These are phyloP conservation scores for Napeogenes inachia DNA, from an alignment of 2,888 invertebrate species.

Conservation along the genomic window DNA sequence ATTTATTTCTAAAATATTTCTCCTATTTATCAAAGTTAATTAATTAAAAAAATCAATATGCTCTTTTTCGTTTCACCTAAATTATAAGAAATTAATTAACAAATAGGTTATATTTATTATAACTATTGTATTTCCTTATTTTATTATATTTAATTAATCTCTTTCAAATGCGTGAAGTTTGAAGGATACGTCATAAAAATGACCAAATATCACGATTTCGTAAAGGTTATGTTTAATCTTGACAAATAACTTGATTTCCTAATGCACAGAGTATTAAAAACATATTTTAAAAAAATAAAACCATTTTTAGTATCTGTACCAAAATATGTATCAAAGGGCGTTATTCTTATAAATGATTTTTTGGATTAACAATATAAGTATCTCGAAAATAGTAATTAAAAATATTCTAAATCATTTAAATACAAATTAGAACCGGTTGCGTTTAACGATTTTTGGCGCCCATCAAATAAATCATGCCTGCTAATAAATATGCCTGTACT, in stretches of 20 bases:
- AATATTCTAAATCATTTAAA: neutral
- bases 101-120: neutral
- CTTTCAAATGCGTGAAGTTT: neutral
- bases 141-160: neutral
- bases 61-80: too few species aligned
- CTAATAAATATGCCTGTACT: slow-evolving; percentile 13
- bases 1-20: too few species aligned
- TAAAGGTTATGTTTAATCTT: slow-evolving; percentile 11
- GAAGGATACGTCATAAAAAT: slow-evolving; percentile 5
- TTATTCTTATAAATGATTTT: too few species aligned
- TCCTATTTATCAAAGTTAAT: too few species aligned
- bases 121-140: slow-evolving; percentile 3
- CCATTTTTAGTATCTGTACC: too few species aligned
- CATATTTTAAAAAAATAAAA: too few species aligned
- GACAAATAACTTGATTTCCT: slow-evolving; percentile 5
- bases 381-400: too few species aligned
- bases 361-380: too few species aligned
- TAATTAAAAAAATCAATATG: too few species aligned
- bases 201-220: slow-evolving; percentile 18
- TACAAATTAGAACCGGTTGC: neutral
- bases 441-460: neutral
- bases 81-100: neutral
- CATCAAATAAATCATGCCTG: slow-evolving; percentile 10
- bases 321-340: too few species aligned
- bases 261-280: neutral